Evolutionary conservation across 2,797 vertebrate species (phyloP), one percentile per base, ranked within the genome.

Genomic region (Carduelis carduelis): DNA sequence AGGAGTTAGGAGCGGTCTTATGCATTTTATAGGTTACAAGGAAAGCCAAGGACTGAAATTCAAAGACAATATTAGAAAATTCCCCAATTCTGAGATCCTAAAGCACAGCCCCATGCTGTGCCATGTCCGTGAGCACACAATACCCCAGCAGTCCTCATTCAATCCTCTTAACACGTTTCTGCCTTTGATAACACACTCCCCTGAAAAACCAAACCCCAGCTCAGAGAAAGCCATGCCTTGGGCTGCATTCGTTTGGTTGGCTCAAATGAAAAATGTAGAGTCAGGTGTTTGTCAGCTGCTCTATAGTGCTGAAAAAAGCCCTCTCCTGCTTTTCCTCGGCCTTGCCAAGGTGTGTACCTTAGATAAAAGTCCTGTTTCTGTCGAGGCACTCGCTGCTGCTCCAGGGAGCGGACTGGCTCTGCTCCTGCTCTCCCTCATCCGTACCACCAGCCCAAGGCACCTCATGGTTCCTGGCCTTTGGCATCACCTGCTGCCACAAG

Each of bases 301-400:
- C 50, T 27, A 2, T 5, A 47, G 60, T 13, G 6, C 60, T 5
- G 53, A 68, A 50, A 4, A 83, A 91, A 88, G 57, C 57, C 28
- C 43, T 43, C 50, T 35, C 43, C 74, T 37, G 55, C 66, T 74
- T 81, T 81, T 64, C 20, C n/a, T 26, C 80, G 43, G 53, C 12
- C 0, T 39, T 19, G 24, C 46, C 83, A 77, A 71, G 86, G 72
- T 78, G 61, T 23, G 32, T 13, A 9, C 34, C 78, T 72, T 6
- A 87, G 92, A 61, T 61, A 81, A 69, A 89, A 83, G 32, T 10
- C 24, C 12, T 3, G 1, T 43, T 86, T 68, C 74, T 43, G 69
- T 34, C 0, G 0, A 86, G 39, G 60, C 28, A 3, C 52, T 47
- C 1, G 0, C 72, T 41, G 56, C 72, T 15, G 28, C 32, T 68